A percentile compares a stretch with the other conserved stretches of the same genome.
phyloP scores from a whole-genome alignment of 2,888 invertebrate genomes.

The Mesorhabditis sp. region DNA sequence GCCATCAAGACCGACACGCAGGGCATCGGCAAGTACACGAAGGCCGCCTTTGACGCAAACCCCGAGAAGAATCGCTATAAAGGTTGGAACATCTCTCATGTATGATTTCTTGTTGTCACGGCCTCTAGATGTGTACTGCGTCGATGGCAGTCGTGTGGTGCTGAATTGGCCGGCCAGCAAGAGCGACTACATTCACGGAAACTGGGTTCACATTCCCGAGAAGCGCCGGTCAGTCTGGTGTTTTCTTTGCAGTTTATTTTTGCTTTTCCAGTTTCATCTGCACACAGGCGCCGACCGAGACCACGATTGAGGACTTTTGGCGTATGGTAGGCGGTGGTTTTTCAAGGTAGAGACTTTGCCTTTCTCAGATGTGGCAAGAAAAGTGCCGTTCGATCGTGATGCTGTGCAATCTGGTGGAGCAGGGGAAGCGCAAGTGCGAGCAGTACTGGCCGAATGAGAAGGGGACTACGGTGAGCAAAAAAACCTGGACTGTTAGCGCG shows the following conservation, averaged over 20 bases:
- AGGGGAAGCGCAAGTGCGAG: slow-evolving; percentile 46
- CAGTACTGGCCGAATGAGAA: slow-evolving; percentile 42
- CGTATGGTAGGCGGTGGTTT: slow-evolving; percentile 20
- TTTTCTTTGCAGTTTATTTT: no score
- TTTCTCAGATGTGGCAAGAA: slow-evolving; percentile 30
- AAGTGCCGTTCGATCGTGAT: slow-evolving; percentile 40
- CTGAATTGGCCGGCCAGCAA: slow-evolving; percentile 29
- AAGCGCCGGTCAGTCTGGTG: slow-evolving; percentile 6
- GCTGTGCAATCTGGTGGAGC: slow-evolving; percentile 42
- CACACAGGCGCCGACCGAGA: slow-evolving; percentile 42
- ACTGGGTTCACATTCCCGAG: slow-evolving; percentile 36
- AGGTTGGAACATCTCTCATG: slow-evolving; percentile 15
- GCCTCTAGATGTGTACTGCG: slow-evolving; percentile 36
- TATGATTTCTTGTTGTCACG: background rate
- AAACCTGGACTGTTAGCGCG: background rate
- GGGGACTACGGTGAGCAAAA: background rate
- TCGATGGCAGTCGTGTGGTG: slow-evolving; percentile 41
- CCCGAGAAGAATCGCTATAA: slow-evolving; percentile 45
- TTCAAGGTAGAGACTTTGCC: no score
- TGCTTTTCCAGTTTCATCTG: slow-evolving; percentile 29
- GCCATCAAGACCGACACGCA: slow-evolving; percentile 23
- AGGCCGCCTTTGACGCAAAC: slow-evolving; percentile 31
- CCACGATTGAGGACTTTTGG: slow-evolving; percentile 46
- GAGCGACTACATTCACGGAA: slow-evolving; percentile 47
- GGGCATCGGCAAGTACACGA: slow-evolving; percentile 22